Evolutionary conservation across 2,888 invertebrate genomes (phyloP).

Genomic region (Synanthedon formicaeformis): DNA sequence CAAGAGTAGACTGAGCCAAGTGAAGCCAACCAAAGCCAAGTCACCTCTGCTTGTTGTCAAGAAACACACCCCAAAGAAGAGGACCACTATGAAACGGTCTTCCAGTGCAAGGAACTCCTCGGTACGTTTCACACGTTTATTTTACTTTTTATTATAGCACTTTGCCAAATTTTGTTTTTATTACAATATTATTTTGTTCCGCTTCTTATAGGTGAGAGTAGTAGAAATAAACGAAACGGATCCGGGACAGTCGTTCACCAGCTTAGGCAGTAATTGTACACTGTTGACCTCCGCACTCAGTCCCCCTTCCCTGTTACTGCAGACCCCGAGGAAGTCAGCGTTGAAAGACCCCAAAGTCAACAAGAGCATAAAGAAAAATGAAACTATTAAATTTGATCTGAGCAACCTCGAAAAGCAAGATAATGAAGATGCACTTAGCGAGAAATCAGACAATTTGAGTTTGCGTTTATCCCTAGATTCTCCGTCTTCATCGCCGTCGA

Average conservation of each 20-base stretch:
- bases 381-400: slow-evolving; percentile 56
- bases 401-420: slow-evolving; percentile 35
- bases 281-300: not conserved
- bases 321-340: slow-evolving; percentile 43
- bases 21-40: slow-evolving; percentile 4
- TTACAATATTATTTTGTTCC: not conserved
- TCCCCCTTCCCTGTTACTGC: slow-evolving; percentile 2
- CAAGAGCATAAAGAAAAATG: slow-evolving; percentile 30
- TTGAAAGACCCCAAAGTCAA: slow-evolving; percentile 35
- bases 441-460: slow-evolving; percentile 14
- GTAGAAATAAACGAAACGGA: slow-evolving; percentile 27
- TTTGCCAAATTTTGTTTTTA: not conserved
- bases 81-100: no score
- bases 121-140: no score
- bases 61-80: slow-evolving; percentile 15
- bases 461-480: slow-evolving; percentile 26
- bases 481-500: slow-evolving; percentile 15
- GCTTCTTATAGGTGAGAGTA: slow-evolving; percentile 21
- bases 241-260: not conserved
- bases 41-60: slow-evolving; percentile 19
- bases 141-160: not conserved
- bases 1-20: slow-evolving; percentile 12
- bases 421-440: slow-evolving; percentile 9
- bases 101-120: no score
- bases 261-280: not conserved